Evolutionary conservation across 1,140 invertebrate genomes (phyloP), one percentile per base, ranked within the genome.

Genomic region (Forficula auricularia): DNA sequence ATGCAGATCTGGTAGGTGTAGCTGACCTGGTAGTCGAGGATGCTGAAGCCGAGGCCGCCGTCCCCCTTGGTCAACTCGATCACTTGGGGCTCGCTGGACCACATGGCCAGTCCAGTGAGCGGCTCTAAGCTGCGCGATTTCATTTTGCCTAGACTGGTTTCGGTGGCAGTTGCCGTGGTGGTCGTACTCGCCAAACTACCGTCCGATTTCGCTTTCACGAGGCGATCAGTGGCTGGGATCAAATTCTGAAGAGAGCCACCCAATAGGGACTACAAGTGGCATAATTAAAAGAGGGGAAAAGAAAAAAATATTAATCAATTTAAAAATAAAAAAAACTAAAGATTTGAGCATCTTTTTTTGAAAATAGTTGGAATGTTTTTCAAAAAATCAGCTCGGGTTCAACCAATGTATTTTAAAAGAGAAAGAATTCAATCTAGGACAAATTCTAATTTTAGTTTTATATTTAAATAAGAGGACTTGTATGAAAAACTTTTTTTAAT

Each of bases 171-270:
- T 22, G 69, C 65, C 3, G 70, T 69, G 40, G 76, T 79, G 19
- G 75, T 74, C 10, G 80, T 79, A 22, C 83, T 87, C 33, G 85
- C 84, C 44, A 94, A 63, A 46, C 84, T 85, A 43, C 87, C 87
- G 61, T 97, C 92, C 0, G 90, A 96, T 63, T 97, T 96, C 15
- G 91, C 90, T 71, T 98, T 97, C 33, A 96, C 88, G 38, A 97
- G 69, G 37, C 90, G 71, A 62, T 90, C 86, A 47, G 79, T 80
- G 4, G 80, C 72, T 12, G 84, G 82, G 42, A 84, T 62, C 35
- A 89, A 63, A 58, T 77, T 77, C 58, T 87, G 84, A 12, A 85
- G 60, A 48, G 81, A 85, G 19, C 81, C 81, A 27, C 81, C 80
- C 2, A 84, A 62, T 44, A 77, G 71, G 50, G 77, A 82, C 57